Evolutionary conservation across 2,113 vertebrate genomes (phyloP).

Genomic region (Centrocercus urophasianus): DNA sequence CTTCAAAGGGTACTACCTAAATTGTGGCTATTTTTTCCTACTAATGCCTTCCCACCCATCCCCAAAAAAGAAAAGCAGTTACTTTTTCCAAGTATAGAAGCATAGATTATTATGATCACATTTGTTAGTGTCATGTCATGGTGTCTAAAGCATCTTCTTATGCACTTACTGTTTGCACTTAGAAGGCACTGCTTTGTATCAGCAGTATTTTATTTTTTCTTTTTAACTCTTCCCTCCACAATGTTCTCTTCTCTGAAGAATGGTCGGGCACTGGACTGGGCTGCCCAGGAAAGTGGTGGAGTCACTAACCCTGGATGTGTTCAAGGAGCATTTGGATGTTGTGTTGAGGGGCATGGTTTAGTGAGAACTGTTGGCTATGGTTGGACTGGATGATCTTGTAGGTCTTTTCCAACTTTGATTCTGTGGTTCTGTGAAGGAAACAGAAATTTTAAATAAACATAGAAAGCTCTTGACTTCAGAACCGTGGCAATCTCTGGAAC

Average conservation of each 20-base stretch:
- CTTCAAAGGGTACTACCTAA: slow-evolving; percentile 18
- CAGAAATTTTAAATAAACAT: background rate
- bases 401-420: too few relatives aligned
- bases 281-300: too few relatives aligned
- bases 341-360: too few relatives aligned
- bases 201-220: background rate
- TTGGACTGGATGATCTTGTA: too few relatives aligned
- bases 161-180: fast-evolving
- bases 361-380: too few relatives aligned
- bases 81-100: background rate
- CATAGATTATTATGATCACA: background rate
- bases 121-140: background rate
- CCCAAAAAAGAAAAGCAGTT: background rate
- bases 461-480: background rate
- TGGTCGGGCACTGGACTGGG: too few relatives aligned
- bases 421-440: background rate
- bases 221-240: background rate
- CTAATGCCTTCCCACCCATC: too few relatives aligned
- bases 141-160: background rate
- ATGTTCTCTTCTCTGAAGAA: background rate
- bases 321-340: too few relatives aligned
- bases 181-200: background rate
- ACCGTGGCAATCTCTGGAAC: background rate
- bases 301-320: too few relatives aligned
- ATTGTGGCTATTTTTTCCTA: background rate